Percentiles rank a stretch among this genome's conserved stretches.
These are phyloP conservation scores for Blera fallax DNA, from an alignment of 2,888 invertebrate species.

Conservation along the genomic window DNA sequence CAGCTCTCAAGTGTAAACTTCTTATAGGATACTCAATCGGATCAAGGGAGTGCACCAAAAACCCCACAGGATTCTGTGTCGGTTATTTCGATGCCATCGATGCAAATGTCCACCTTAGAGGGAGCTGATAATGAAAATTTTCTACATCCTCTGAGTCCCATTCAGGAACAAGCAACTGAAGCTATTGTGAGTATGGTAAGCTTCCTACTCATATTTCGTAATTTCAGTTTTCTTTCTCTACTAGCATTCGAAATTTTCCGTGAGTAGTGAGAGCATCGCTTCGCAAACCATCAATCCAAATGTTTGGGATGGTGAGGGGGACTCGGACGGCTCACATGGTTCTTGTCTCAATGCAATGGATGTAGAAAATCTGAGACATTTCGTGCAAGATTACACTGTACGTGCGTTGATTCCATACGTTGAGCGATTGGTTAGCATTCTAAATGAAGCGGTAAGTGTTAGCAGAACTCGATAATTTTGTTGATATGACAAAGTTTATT, in stretches of 20 bases:
- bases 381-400: conserved; percentile 93
- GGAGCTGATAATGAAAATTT: conserved; percentile 79
- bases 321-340: conserved; percentile 85
- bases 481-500: background rate
- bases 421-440: conserved; percentile 91
- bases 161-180: conserved; percentile 85
- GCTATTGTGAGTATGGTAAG: conserved; percentile 81
- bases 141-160: conserved; percentile 89
- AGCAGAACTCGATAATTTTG: background rate
- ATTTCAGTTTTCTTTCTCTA: background rate
- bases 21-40: conserved; percentile 78
- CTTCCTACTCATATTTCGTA: background rate
- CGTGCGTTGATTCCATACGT: conserved; percentile 94
- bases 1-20: background rate
- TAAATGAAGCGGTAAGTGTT: conserved; percentile 87
- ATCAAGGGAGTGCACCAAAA: conserved; percentile 83
- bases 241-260: conserved; percentile 81
- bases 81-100: conserved; percentile 79
- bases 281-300: conserved; percentile 83
- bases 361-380: conserved; percentile 91
- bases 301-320: conserved; percentile 84
- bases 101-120: conserved; percentile 78
- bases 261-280: conserved; percentile 85
- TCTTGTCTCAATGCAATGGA: conserved; percentile 90
- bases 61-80: conserved; percentile 84